phyloP scores from a whole-genome alignment of 2,888 invertebrate species.

The Lordiphosa fenestrarum region DNA sequence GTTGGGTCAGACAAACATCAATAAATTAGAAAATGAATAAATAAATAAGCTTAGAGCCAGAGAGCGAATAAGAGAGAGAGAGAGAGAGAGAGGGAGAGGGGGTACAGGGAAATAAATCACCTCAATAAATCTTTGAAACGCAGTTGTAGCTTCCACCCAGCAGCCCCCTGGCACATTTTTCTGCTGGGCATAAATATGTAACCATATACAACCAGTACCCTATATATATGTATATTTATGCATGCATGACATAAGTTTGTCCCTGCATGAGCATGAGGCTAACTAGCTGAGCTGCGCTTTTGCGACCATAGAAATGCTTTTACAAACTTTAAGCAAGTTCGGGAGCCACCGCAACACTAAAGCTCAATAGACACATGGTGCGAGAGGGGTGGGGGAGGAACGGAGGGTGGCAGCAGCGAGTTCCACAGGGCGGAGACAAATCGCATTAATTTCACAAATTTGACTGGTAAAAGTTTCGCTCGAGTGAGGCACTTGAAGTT shows the following conservation, averaged over 20 bases:
- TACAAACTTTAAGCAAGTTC: constrained; percentile 52
- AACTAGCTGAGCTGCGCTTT: constrained; percentile 21
- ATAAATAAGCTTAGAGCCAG: constrained; percentile 66
- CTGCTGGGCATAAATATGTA: constrained; percentile 31
- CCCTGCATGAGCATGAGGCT: constrained; percentile 46
- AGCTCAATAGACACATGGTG: constrained; percentile 54
- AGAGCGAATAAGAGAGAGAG: constrained; percentile 15
- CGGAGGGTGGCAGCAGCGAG: neutral
- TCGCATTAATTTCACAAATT: constrained; percentile 74
- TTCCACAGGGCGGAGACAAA: constrained; percentile 32
- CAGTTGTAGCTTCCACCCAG: constrained; percentile 42
- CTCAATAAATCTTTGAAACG: constrained; percentile 67
- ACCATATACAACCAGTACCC: constrained; percentile 36
- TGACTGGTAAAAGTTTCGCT: constrained; percentile 64
- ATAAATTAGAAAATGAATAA: constrained; percentile 76
- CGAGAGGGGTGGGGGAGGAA: constrained; percentile 10
- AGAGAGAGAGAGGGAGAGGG: constrained; percentile 3
- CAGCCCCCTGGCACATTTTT: constrained; percentile 52
- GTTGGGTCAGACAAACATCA: constrained; percentile 71
- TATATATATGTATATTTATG: constrained; percentile 70
- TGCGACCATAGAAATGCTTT: constrained; percentile 40
- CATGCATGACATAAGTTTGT: constrained; percentile 71
- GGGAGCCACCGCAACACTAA: constrained; percentile 56
- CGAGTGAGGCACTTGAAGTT: constrained; percentile 61
- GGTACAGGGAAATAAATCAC: constrained; percentile 58